phyloP scores from a whole-genome alignment of 2,888 invertebrate species.

The Octonoba sinensis region DNA sequence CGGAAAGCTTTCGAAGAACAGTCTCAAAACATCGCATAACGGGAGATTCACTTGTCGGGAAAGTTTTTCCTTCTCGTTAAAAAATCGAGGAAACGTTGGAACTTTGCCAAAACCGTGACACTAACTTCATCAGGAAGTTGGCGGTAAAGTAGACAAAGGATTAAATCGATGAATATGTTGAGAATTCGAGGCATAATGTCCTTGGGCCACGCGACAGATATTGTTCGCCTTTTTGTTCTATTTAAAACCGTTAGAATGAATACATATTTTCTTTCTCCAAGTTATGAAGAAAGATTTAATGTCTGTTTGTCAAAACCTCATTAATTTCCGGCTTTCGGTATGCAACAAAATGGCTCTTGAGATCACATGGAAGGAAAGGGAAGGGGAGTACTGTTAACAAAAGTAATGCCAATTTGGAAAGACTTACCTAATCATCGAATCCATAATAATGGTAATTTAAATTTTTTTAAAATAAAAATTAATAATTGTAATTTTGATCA shows the following conservation, averaged over 20 bases:
- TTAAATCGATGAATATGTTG: slow-evolving; percentile 24
- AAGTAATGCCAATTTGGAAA: no score
- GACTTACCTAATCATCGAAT: no score
- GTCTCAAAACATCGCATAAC: not conserved
- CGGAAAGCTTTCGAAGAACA: not conserved
- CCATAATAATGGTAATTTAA: no score
- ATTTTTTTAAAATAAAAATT: no score
- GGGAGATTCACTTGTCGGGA: slow-evolving; percentile 1
- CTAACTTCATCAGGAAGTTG: slow-evolving; percentile 50
- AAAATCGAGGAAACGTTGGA: slow-evolving; percentile 45
- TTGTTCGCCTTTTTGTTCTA: slow-evolving; percentile 19
- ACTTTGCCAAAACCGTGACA: slow-evolving; percentile 33
- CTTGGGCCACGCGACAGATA: slow-evolving; percentile 44
- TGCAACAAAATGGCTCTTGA: no score
- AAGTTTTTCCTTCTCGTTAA: slow-evolving; percentile 26
- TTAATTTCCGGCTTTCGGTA: no score
- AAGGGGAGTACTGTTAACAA: no score
- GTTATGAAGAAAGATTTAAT: no score
- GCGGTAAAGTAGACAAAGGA: slow-evolving; percentile 40
- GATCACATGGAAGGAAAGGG: no score
- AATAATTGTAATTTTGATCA: no score
- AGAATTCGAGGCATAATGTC: slow-evolving; percentile 24
- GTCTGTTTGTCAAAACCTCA: no score
- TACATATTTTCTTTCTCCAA: not conserved
- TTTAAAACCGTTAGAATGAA: slow-evolving; percentile 36